Evolutionary conservation across 92 coral and sea anemone species (phyloP).

Genomic region (Zoanthus sansibaricus): DNA sequence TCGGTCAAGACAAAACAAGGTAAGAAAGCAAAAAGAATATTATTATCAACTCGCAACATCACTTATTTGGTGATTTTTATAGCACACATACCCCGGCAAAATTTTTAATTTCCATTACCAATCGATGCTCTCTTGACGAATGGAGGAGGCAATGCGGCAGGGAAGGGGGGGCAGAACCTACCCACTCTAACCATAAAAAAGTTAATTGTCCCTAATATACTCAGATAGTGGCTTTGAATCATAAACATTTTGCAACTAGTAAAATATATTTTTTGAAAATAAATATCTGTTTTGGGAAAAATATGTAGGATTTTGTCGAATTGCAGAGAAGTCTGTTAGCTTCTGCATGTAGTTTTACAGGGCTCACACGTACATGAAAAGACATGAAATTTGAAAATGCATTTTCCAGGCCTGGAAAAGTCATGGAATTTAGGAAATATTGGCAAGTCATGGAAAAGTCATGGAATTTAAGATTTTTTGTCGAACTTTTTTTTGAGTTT

Average conservation of each 20-base stretch:
- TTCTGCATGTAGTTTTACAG: conserved; percentile 5
- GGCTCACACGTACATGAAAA: neutral
- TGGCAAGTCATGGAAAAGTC: neutral
- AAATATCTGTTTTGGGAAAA: neutral
- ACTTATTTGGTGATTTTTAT: conserved; percentile 1
- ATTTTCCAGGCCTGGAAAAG: neutral
- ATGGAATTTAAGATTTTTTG: conserved; percentile 4
- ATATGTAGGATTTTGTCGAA: neutral
- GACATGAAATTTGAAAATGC: too few relatives aligned
- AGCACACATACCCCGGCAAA: conserved; percentile 10
- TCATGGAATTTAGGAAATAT: conserved; percentile 5
- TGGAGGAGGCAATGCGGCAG: neutral
- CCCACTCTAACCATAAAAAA: too few relatives aligned
- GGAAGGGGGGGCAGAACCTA: too few relatives aligned
- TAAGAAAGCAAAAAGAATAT: conserved; percentile 14
- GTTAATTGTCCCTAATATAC: neutral
- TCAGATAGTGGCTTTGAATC: neutral
- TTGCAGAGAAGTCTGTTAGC: neutral
- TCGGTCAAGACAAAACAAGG: conserved; percentile 26
- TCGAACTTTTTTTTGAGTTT: conserved; percentile 4
- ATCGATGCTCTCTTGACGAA: neutral
- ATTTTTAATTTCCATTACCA: conserved; percentile 11
- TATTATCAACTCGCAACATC: neutral
- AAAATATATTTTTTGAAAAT: neutral
- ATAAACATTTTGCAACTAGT: too few relatives aligned